Base-by-base conservation (phyloP, 1,140 invertebrate genomes). In the Anthonomus grandis region DNA sequence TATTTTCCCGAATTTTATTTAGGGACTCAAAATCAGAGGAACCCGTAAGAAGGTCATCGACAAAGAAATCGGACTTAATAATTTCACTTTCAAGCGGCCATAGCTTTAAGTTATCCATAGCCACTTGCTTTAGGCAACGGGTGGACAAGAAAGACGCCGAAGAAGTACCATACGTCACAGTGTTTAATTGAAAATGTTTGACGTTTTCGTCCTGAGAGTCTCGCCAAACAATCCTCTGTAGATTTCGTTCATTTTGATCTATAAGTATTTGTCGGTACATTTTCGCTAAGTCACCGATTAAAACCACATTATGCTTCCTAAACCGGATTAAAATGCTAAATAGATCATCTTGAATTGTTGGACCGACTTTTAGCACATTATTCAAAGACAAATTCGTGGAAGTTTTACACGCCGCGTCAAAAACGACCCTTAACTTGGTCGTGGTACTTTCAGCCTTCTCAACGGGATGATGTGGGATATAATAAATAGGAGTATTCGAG, bases 261-360 rank as follows among this genome's bases (percentile, higher is more conserved):
- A 76, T 46, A 13, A 39, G 25, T 22, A 77, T 64, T 51, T 75
- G 72, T 2, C 74, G 58, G 54, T 71, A 77, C 71, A 76, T 76
- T 63, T 76, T 74, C 24, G 59, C 59, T 18, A 76, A 68, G 55
- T 77, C 76, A 0, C 60, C 67, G 4, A 59, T 60, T 4, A 76
- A 52, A 0, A 67, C 71, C 24, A 13, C 8, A 36, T 54, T 49
- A 48, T 71, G 67, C 13, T 59, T 57, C 34, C 71, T 41, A 55
- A 73, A 75, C 2, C 68, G 60, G 0, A 68, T 13, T 5, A 74
- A 12, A 22, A 72, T 56, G 9, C 39, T 15, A 22, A 62, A 48
- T 18, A 74, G 21, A 31, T 70, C 61, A 31, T 68, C 56, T 34
- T 72, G 70, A 23, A 73, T 49, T 4, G 36, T 62, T 3, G 71